Base-by-base conservation (phyloP, 2,888 invertebrate species). In the Lepidonotus clava region DNA sequence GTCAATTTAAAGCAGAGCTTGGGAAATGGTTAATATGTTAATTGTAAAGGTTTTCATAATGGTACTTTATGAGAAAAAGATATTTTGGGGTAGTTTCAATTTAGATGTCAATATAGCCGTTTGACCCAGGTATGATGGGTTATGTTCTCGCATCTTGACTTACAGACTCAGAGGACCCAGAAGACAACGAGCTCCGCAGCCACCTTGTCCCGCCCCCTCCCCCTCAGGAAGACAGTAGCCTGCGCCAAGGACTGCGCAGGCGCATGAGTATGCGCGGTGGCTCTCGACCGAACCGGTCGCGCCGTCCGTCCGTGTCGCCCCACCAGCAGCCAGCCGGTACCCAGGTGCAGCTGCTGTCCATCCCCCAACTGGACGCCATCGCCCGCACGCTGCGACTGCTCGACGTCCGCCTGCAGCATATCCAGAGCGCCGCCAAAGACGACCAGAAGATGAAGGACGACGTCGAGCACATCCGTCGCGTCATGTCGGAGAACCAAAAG, bases 401-500 rank as follows among this genome's bases (percentile, higher is more conserved):
- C 66, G 94, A 94, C 87, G 93, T 94, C 36, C 89, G 94, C 67
- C 90, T 94, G 61, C 94, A 94, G 88, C 94, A 94, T 87, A 91
- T 94, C n/a, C 94, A 93, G 88, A 90, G 91, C n/a, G 93, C 91
- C 87, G 92, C 92, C 86, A 92, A 92, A 71, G 93, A 93, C 87
- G 93, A 94, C 86, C 92, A 93, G 86, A 90, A 92, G 80, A 92
- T 93, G 84, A 92, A 92, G 61, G 93, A 94, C 89, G 93, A 94
- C 87, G 92, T 94, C 0, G 94, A 94, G 67, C 94, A 94, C 89
- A 91, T 94, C 38, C 90, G 94, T 14, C 90, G 91, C 5, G 91
- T 94, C 61, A 93, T 94, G 93, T 92, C 92, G 0, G 94, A 94
- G 89, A 94, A 94, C 89, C 94, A 94, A 87, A 94, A 94, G 88